Conservation (phyloP, 2,113 vertebrate genomes). For the Phodopus roborovskii region DNA sequence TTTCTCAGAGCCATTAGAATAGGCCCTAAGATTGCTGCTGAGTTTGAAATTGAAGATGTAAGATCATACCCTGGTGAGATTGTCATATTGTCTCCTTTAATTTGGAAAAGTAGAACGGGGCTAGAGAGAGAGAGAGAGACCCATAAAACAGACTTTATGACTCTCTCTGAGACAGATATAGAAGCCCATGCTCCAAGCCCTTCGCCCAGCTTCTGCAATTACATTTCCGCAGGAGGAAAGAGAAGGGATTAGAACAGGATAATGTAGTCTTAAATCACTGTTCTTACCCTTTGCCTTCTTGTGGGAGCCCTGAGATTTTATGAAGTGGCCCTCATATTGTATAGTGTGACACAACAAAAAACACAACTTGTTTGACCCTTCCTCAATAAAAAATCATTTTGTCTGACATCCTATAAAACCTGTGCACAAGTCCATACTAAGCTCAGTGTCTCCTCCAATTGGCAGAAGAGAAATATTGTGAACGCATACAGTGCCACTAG, state of each 20-base stretch:
- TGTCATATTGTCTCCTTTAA: slow-evolving; percentile 94
- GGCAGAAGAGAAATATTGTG: slow-evolving; percentile 71
- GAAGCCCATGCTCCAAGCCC: slow-evolving; percentile 85
- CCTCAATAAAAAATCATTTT: slow-evolving; percentile 88
- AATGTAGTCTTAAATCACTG: slow-evolving; percentile 91
- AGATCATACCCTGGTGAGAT: slow-evolving; percentile 90
- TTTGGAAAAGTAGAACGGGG: slow-evolving; percentile 88
- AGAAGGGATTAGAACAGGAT: slow-evolving; percentile 93
- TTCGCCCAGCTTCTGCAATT: slow-evolving; percentile 87
- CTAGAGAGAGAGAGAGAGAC: slow-evolving; percentile 86
- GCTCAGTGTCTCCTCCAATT: slow-evolving; percentile 81
- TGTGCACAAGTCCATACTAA: slow-evolving; percentile 74
- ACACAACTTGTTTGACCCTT: slow-evolving; percentile 84
- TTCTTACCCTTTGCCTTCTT: slow-evolving; percentile 83
- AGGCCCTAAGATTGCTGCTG: slow-evolving; percentile 79
- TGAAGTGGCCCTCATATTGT: slow-evolving; percentile 84
- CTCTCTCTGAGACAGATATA: slow-evolving; percentile 88
- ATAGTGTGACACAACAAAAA: slow-evolving; percentile 88
- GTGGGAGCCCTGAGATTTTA: slow-evolving; percentile 80
- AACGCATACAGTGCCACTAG: slow-evolving; percentile 76
- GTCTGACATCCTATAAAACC: slow-evolving; percentile 86
- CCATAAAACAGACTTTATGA: slow-evolving; percentile 93
- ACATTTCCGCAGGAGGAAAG: slow-evolving; percentile 93
- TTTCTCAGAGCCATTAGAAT: slow-evolving; percentile 76
- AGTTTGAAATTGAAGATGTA: slow-evolving; percentile 89